Percentiles rank a stretch among this genome's conserved stretches.
Evolutionary conservation across 2,888 invertebrate genomes (phyloP).

Genomic region (Oegoconia quadripuncta): DNA sequence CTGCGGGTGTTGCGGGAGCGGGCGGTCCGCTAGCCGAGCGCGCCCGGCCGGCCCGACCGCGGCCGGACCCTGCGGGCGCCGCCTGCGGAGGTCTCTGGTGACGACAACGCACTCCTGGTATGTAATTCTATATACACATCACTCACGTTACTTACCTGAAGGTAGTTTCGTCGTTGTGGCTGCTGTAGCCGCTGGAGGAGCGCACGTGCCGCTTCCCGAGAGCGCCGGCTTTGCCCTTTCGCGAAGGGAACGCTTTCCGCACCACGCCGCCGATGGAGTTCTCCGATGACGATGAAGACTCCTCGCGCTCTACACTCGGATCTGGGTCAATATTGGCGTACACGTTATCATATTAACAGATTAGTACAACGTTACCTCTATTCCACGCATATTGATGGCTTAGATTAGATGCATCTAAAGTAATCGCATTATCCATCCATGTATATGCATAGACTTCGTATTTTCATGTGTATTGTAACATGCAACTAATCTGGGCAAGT

Average conservation of each 20-base stretch:
- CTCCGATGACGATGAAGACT: conserved; percentile 89
- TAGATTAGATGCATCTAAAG: no score
- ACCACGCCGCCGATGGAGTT: conserved; percentile 84
- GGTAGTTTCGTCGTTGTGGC: conserved; percentile 91
- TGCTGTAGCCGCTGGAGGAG: conserved; percentile 89
- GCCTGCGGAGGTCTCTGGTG: not conserved
- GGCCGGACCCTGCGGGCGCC: no score
- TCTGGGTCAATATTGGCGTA: conserved; percentile 35
- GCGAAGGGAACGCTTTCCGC: conserved; percentile 83
- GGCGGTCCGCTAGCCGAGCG: no score
- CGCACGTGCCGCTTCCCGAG: conserved; percentile 86
- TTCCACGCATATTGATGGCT: no score
- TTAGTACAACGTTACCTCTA: no score
- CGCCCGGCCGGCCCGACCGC: no score
- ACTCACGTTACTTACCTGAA: conserved; percentile 79
- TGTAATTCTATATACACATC: not conserved
- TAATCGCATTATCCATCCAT: no score
- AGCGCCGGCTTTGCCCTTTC: conserved; percentile 82
- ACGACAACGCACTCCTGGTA: no score
- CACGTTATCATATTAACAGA: not conserved
- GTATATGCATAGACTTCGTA: no score
- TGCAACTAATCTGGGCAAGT: no score
- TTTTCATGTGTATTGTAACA: no score
- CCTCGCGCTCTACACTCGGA: conserved; percentile 83
- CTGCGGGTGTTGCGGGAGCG: no score